These are phyloP conservation scores for Circaetus gallicus DNA, from an alignment of 2,113 vertebrate genomes.

Conservation along the genomic window DNA sequence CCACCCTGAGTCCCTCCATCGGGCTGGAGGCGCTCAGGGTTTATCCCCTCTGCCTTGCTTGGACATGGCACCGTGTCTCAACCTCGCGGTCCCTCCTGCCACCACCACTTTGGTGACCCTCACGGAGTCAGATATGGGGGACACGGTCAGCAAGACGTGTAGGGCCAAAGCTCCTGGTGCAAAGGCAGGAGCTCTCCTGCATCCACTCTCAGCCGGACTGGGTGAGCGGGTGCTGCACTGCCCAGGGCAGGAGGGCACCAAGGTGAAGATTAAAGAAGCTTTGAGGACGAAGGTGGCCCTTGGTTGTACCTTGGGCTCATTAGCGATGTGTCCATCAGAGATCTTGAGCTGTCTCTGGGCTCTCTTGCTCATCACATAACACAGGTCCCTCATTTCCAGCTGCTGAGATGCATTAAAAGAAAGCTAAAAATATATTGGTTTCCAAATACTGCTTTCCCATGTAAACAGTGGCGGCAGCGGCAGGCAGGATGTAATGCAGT, in stretches of 20 bases:
- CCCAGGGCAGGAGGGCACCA: neutral
- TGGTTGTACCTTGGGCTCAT: neutral
- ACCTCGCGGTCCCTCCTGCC: neutral
- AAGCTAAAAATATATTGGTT: slow-evolving; percentile 46
- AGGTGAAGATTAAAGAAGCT: neutral
- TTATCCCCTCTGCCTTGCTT: neutral
- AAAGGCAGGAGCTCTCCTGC: neutral
- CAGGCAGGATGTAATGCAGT: neutral
- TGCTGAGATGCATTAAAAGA: slow-evolving; percentile 14
- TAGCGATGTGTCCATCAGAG: fast-evolving
- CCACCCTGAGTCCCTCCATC: fast-evolving
- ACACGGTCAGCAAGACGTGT: fast-evolving
- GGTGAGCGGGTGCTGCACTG: neutral
- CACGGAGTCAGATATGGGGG: fast-evolving
- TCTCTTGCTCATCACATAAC: neutral
- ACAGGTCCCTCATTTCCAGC: neutral
- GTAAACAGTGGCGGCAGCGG: neutral
- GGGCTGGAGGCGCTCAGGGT: neutral
- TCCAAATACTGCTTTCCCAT: slow-evolving; percentile 1
- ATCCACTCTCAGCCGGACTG: neutral
- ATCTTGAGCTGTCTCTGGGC: neutral
- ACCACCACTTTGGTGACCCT: neutral
- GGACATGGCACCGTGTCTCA: neutral
- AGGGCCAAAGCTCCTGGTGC: neutral
- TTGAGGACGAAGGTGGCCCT: neutral